Evolutionary conservation across 2,888 invertebrate species (phyloP).

Genomic region (Spodoptera exigua): DNA sequence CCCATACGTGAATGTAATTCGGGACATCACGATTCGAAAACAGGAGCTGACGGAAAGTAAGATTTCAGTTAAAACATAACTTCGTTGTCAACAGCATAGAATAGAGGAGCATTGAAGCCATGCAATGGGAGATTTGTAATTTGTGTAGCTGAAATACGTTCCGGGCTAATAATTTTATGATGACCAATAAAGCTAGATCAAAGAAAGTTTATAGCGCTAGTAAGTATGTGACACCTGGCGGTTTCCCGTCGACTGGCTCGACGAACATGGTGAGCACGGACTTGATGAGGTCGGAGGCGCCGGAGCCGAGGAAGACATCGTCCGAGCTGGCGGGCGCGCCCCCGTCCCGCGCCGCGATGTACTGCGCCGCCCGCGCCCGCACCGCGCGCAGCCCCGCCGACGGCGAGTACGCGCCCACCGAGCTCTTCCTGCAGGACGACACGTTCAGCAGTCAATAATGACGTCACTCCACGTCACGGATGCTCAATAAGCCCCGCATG

Average conservation of each 20-base stretch:
- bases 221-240: conserved; percentile 75
- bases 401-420: conserved; percentile 97
- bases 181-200: too few relatives aligned
- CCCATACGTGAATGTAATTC: too few relatives aligned
- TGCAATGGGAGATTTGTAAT: too few relatives aligned
- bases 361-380: conserved; percentile 94
- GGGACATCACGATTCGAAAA: too few relatives aligned
- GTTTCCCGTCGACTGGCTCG: conserved; percentile 85
- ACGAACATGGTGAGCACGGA: conserved; percentile 93
- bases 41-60: too few relatives aligned
- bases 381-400: conserved; percentile 95
- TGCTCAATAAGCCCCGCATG: neutral
- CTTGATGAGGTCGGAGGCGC: conserved; percentile 97
- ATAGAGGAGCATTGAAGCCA: too few relatives aligned
- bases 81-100: too few relatives aligned
- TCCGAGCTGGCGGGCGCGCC: conserved; percentile 93
- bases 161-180: too few relatives aligned
- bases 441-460: too few relatives aligned
- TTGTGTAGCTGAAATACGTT: too few relatives aligned
- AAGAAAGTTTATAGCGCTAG: too few relatives aligned
- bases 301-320: conserved; percentile 95
- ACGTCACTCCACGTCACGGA: neutral
- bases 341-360: conserved; percentile 90
- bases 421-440: conserved; percentile 90
- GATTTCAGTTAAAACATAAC: too few relatives aligned